Evolutionary conservation across 1,140 invertebrate genomes (phyloP), one percentile per base, ranked within the genome.

Genomic region (Leptinotarsa lineolata): DNA sequence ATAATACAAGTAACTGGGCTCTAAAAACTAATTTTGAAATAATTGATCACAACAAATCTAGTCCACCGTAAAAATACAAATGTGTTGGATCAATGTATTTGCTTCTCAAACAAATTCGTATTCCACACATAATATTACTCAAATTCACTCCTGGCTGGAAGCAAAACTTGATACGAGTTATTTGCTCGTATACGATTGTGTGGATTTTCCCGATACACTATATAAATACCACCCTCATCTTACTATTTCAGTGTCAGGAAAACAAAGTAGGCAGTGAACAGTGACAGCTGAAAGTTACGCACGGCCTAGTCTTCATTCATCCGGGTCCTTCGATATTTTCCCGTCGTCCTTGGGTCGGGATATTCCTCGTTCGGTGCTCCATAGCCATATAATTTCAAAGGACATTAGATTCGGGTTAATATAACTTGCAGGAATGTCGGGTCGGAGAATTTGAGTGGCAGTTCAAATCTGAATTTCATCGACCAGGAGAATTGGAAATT

Each of bases 281-380:
- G 68, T 61, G 72, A 54, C 68, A 73, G 65, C 72, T 73, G 72
- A 70, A 74, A 74, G 68, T 74, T 70, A 74, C 73, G 73, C 73
- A 74, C 73, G 73, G 73, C 60, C 68, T 74, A 70, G 59, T 46
- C 45, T 74, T 64, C 61, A 70, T 74, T 74, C 73, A 70, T 74
- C 68, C 60, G 68, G 48, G 22, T 58, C 65, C 70, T 67, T 46
- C 73, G 73, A 74, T 70, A 74, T 74, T 74, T 74, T 70, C 22
- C 2, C 2, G 13, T 65, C 63, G 63, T 22, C 63, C 63, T 65
- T 65, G 63, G n/a, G 16, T 30, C 39, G 16, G 22, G 15, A 22
- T 24, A 65, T 65, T 65, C 39, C 22, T 22, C 24, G 16, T 65
- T 39, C 48, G 48, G 16, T 54, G 48, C 15, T 54, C 48, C n/a